Evolutionary conservation across 2,888 invertebrate species (phyloP).

Genomic region (Carcina quercana): DNA sequence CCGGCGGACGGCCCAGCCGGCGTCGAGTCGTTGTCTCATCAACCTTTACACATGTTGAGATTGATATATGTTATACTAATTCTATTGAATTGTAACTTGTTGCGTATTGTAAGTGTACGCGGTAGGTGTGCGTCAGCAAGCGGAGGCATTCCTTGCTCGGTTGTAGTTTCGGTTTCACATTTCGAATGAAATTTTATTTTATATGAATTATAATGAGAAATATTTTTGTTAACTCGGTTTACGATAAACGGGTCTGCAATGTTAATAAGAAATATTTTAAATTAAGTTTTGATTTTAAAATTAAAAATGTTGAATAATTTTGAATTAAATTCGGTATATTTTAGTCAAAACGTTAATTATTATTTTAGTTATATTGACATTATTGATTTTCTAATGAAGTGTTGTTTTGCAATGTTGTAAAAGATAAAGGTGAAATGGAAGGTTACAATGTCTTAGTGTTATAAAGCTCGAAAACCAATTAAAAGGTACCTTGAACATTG

Average conservation of each 20-base stretch:
- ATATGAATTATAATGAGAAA: constrained; percentile 41
- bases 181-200: constrained; percentile 60
- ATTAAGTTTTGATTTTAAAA: constrained; percentile 63
- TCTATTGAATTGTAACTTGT: constrained; percentile 73
- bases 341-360: constrained; percentile 67
- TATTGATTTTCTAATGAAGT: constrained; percentile 59
- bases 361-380: constrained; percentile 56
- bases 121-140: constrained; percentile 25
- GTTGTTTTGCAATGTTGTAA: constrained; percentile 69
- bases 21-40: constrained; percentile 58
- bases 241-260: constrained; percentile 69
- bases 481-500: constrained; percentile 74
- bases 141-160: constrained; percentile 47
- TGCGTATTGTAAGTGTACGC: constrained; percentile 61
- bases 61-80: constrained; percentile 74
- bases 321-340: constrained; percentile 69
- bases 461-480: constrained; percentile 71
- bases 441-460: constrained; percentile 69
- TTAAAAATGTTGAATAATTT: constrained; percentile 50
- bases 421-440: constrained; percentile 58
- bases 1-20: constrained; percentile 18
- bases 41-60: constrained; percentile 73
- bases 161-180: constrained; percentile 35
- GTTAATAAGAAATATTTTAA: constrained; percentile 58
- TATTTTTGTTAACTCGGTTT: constrained; percentile 65